Percentiles rank a stretch among this genome's conserved stretches.
These are phyloP conservation scores for Procavia capensis DNA, from an alignment of 2,113 vertebrate species.

Conservation along the genomic window DNA sequence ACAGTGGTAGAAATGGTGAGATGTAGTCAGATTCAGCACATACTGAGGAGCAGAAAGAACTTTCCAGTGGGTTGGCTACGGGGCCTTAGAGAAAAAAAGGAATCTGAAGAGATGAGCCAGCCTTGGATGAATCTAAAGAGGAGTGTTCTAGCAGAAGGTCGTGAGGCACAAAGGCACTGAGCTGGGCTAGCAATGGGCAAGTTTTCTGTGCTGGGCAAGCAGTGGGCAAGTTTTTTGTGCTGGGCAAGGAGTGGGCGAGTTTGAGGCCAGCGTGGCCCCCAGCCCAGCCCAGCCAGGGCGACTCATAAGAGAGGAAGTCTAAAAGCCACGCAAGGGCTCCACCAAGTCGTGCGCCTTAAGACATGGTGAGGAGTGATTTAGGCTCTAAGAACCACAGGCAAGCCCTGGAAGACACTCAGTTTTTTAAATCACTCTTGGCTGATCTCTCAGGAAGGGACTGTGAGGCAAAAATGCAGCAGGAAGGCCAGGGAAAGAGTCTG, in stretches of 20 bases:
- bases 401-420: not conserved
- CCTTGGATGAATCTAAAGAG: not conserved
- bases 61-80: not conserved
- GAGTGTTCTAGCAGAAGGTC: not conserved
- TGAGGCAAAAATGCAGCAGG: not conserved
- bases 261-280: not conserved
- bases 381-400: not conserved
- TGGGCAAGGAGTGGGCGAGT: too few relatives aligned
- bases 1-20: not conserved
- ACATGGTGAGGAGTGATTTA: not conserved
- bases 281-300: not conserved
- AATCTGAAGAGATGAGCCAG: not conserved
- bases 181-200: too few relatives aligned
- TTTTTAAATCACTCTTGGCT: not conserved
- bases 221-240: too few relatives aligned
- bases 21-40: not conserved
- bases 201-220: too few relatives aligned
- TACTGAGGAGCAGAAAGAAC: not conserved
- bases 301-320: not conserved
- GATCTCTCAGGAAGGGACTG: not conserved
- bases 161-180: not conserved
- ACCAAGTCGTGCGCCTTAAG: not conserved
- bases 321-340: not conserved
- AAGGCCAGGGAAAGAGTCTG: not conserved
- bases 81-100: not conserved